Conservation (phyloP, 2,797 vertebrate species). For the Euthynnus affinis region DNA sequence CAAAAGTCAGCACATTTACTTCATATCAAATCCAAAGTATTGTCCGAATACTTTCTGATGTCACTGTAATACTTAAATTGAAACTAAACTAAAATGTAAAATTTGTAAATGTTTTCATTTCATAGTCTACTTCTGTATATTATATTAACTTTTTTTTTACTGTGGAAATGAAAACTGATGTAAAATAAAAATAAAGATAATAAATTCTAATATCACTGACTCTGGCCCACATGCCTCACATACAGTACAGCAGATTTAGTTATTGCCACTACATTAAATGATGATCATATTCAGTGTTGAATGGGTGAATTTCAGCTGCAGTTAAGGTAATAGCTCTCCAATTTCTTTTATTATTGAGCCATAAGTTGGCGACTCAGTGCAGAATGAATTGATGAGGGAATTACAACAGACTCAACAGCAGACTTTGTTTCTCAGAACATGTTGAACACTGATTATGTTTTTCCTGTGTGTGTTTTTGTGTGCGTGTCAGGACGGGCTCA, state of each 20-base stretch:
- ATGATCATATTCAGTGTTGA: conserved; percentile 32
- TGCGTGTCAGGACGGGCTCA: conserved; percentile 92
- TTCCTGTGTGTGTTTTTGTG: conserved; percentile 39
- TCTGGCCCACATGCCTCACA: not conserved
- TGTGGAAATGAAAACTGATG: not conserved
- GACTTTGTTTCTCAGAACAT: conserved; percentile 50
- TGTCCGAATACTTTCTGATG: not conserved
- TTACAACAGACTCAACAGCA: conserved; percentile 41
- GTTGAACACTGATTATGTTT: conserved; percentile 56
- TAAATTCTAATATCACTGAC: too few relatives aligned
- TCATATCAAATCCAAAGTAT: not conserved
- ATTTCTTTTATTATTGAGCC: conserved; percentile 51
- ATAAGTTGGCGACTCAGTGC: conserved; percentile 29
- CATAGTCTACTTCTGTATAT: too few relatives aligned
- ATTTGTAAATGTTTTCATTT: too few relatives aligned
- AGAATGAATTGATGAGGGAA: conserved; percentile 49
- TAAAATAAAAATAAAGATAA: not conserved
- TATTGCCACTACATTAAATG: not conserved
- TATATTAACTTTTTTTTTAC: not conserved
- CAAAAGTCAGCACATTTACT: not conserved
- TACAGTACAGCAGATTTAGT: not conserved
- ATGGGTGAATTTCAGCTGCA: conserved; percentile 34
- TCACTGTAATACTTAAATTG: not conserved
- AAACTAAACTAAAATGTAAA: not conserved
- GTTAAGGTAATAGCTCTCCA: conserved; percentile 52